phyloP scores from a whole-genome alignment of 2,797 vertebrate species.

The Moxostoma hubbsi region DNA sequence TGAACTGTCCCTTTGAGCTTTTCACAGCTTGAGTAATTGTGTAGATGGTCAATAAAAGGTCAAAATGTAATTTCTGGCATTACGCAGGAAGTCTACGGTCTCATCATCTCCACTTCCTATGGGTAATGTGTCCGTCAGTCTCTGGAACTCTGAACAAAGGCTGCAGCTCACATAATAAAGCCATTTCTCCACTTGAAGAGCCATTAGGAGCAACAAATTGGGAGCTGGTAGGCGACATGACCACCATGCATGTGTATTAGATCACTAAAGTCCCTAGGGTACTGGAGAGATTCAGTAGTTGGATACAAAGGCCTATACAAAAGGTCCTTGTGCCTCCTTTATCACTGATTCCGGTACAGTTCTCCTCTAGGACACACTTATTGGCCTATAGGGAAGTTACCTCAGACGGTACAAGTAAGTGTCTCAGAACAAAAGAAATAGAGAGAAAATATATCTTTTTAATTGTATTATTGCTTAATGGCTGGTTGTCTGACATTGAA shows the following conservation, averaged over 20 bases:
- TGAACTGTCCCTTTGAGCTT: too few species aligned
- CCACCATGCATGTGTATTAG: neutral
- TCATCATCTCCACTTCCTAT: conserved; percentile 23
- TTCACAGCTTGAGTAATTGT: conserved; percentile 71
- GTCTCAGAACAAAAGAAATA: conserved; percentile 28
- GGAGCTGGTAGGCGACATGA: neutral
- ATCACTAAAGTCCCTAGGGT: conserved; percentile 30
- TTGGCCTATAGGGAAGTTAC: neutral
- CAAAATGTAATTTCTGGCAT: conserved; percentile 60
- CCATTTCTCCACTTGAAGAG: conserved; percentile 14
- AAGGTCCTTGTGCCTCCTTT: conserved; percentile 19
- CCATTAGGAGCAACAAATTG: neutral
- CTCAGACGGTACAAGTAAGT: conserved; percentile 30
- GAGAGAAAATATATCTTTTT: conserved; percentile 41
- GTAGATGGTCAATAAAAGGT: conserved; percentile 72
- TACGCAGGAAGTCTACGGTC: conserved; percentile 46
- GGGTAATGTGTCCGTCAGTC: neutral
- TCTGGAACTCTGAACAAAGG: neutral
- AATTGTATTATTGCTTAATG: conserved; percentile 62
- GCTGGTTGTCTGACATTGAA: conserved; percentile 59
- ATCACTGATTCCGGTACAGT: conserved; percentile 32
- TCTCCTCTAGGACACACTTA: conserved; percentile 18
- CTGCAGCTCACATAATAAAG: neutral
- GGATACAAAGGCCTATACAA: conserved; percentile 28
- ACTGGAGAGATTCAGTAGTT: conserved; percentile 30